Base-by-base conservation (phyloP, 2,113 vertebrate genomes). In the Etia nguti region DNA sequence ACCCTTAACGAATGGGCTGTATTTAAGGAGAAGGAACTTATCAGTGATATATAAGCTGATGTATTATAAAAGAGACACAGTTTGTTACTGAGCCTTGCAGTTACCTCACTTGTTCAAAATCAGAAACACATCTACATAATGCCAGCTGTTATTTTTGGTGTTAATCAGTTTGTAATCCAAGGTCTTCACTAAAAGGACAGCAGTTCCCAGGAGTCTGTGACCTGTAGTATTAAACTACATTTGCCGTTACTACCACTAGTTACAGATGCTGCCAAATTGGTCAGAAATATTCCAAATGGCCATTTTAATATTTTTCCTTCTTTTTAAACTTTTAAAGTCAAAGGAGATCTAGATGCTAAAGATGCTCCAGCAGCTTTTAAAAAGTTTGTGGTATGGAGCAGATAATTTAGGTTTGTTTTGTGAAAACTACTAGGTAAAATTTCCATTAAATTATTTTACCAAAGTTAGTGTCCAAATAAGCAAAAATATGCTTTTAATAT, bases 241-340 rank as follows among this genome's bases (percentile, higher is more conserved):
- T 77, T 77, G 48, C 73, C 52, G 1, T 77, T 77, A 52, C 46
- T 52, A 0, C 73, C 46, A 77, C 16, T 52, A 18, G 48, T 48
- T 2, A 52, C 10, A 50, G 26, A 50, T 77, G 6, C 10, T n/a
- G 16, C 70, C 46, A 50, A n/a, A 77, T 77, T 50, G 2, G 46
- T 4, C 73, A 52, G 46, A 50, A 31, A 50, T 52, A 20, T 50
- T 77, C 26, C 73, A 31, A 31, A 52, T 1, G 16, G 10, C 73
- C 26, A 77, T 82, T 79, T 86, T 81, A 62, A 50, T 89, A 86
- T 79, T 86, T 57, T 57, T 26, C 8, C 38, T 26, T 84, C 48
- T 83, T 41, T 80, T 75, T 29, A 48, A 48, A 48, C 43, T 48
- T 75, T 75, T 75, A 11, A 75, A 3, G 1, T 83, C 26, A 50